Evolutionary conservation across 2,797 vertebrate species (phyloP).

Genomic region (Cossypha niveicapilla): DNA sequence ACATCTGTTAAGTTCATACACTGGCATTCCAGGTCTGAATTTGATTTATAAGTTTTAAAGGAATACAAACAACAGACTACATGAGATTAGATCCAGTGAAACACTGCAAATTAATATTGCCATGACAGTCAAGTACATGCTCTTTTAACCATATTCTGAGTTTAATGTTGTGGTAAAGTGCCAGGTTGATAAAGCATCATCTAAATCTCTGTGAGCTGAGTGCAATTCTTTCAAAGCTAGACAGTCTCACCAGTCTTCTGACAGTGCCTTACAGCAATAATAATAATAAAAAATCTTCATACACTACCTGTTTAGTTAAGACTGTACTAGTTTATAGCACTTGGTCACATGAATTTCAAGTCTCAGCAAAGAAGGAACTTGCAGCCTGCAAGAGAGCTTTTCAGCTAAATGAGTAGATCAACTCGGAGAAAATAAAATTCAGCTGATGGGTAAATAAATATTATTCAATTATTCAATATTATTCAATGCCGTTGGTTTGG

Average conservation of each 20-base stretch:
- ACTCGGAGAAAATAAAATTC: neutral
- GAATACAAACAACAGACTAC: slow-evolving; percentile 41
- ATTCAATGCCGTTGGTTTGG: neutral
- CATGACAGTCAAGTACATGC: neutral
- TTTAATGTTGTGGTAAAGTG: neutral
- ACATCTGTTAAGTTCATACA: slow-evolving; percentile 69
- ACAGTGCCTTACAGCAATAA: slow-evolving; percentile 25
- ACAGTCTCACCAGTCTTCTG: slow-evolving; percentile 9
- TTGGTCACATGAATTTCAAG: slow-evolving; percentile 1
- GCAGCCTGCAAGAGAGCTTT: neutral
- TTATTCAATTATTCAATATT: neutral
- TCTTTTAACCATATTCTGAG: slow-evolving; percentile 28
- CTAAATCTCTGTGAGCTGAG: slow-evolving; percentile 21
- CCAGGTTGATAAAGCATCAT: slow-evolving; percentile 13
- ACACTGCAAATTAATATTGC: slow-evolving; percentile 58
- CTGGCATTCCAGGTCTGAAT: slow-evolving; percentile 60
- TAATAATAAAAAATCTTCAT: slow-evolving; percentile 26
- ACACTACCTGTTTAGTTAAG: slow-evolving; percentile 12
- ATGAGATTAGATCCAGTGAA: slow-evolving; percentile 50
- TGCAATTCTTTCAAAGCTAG: slow-evolving; percentile 16
- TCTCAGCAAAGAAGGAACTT: slow-evolving; percentile 4
- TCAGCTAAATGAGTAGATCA: neutral
- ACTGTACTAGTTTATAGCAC: neutral
- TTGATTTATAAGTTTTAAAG: slow-evolving; percentile 70
- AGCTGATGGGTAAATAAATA: neutral